Percentiles rank a stretch among this genome's conserved stretches.
phyloP scores from a whole-genome alignment of 2,888 invertebrate genomes.

The Scrobipalpa costella region DNA sequence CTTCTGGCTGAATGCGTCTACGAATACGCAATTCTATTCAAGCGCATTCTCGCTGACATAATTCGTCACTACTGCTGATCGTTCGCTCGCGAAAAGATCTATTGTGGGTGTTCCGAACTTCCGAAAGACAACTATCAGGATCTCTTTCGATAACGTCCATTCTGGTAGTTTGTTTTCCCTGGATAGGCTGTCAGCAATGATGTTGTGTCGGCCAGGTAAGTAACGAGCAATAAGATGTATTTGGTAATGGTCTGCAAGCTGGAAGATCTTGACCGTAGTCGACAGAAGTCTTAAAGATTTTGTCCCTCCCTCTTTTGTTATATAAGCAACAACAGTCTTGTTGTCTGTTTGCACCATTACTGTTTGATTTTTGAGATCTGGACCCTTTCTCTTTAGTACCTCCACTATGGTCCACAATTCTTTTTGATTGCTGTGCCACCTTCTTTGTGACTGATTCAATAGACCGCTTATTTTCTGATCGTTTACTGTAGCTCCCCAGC shows the following conservation, averaged over 20 bases:
- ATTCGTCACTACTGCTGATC: slow-evolving; percentile 31
- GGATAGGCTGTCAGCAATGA: slow-evolving; percentile 34
- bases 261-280: slow-evolving; percentile 27
- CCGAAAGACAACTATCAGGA: too few species aligned
- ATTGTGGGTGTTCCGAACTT: slow-evolving; percentile 30
- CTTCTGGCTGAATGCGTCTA: slow-evolving; percentile 33
- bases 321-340: slow-evolving; percentile 33
- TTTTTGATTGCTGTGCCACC: slow-evolving; percentile 32
- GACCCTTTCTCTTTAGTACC: slow-evolving; percentile 29
- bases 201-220: slow-evolving; percentile 35
- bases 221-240: slow-evolving; percentile 31
- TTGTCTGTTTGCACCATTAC: too few species aligned
- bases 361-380: too few species aligned
- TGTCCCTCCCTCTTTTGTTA: slow-evolving; percentile 36
- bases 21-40: slow-evolving; percentile 26
- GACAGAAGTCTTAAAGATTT: slow-evolving; percentile 29
- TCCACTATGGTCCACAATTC: slow-evolving; percentile 26
- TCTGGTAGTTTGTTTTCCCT: slow-evolving; percentile 24
- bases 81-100: slow-evolving; percentile 34
- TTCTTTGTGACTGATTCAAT: slow-evolving; percentile 25
- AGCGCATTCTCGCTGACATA: slow-evolving; percentile 32
- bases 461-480: slow-evolving; percentile 13
- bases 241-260: slow-evolving; percentile 21
- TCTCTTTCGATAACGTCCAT: too few species aligned
- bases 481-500: slow-evolving; percentile 30